Evolutionary conservation across 2,113 vertebrate genomes (phyloP).

Genomic region (Sakesphorus luctuosus): DNA sequence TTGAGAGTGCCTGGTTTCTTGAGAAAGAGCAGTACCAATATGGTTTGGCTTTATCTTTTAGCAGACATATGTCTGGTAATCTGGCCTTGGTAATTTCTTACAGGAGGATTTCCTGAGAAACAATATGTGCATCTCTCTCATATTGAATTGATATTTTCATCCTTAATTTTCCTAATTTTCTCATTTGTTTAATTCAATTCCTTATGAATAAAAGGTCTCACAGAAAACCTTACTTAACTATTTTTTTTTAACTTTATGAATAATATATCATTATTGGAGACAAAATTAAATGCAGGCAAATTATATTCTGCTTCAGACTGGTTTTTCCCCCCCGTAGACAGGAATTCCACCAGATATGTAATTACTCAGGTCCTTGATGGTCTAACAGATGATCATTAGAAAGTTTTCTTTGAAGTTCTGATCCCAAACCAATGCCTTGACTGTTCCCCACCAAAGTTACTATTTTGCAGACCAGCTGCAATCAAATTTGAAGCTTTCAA

Average conservation of each 20-base stretch:
- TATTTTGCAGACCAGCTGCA: background rate
- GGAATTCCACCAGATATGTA: background rate
- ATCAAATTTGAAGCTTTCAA: background rate
- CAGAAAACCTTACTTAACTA: conserved; percentile 3
- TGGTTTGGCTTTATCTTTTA: background rate
- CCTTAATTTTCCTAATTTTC: conserved; percentile 18
- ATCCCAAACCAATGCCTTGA: background rate
- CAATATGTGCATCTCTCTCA: background rate
- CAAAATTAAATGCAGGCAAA: conserved; percentile 27
- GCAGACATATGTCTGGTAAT: background rate
- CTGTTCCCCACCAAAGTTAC: background rate
- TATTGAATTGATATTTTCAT: background rate
- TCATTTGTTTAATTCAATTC: background rate
- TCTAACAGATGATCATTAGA: background rate
- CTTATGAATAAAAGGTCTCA: background rate
- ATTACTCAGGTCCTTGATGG: background rate
- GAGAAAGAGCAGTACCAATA: background rate
- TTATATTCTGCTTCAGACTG: background rate
- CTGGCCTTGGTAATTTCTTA: background rate
- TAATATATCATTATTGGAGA: background rate
- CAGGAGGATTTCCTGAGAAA: background rate
- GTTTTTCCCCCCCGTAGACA: background rate
- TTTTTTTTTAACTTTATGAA: background rate
- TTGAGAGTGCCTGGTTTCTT: background rate
- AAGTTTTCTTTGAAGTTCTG: background rate